phyloP scores from a whole-genome alignment of 2,888 invertebrate species.

The Dioctria linearis region DNA sequence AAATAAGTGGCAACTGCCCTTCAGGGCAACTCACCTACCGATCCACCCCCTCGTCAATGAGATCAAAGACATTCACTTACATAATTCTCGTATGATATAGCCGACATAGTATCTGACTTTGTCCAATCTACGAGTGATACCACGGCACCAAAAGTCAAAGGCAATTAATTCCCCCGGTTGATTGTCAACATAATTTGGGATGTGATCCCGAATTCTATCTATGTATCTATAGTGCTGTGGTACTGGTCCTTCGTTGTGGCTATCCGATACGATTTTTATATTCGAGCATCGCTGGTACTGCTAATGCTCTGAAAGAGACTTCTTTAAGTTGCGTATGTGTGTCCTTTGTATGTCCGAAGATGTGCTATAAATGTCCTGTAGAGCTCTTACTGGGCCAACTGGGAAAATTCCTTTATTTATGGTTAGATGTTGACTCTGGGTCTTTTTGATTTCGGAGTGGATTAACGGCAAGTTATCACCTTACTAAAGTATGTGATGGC shows the following conservation, averaged over 20 bases:
- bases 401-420: slow-evolving; percentile 43
- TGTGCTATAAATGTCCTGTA: slow-evolving; percentile 15
- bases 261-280: slow-evolving; percentile 4
- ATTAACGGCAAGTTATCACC: slow-evolving; percentile 48
- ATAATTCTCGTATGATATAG: slow-evolving; percentile 23
- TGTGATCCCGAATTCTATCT: slow-evolving; percentile 35
- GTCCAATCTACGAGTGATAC: slow-evolving; percentile 5
- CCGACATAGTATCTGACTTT: slow-evolving; percentile 28
- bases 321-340: neutral
- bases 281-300: neutral
- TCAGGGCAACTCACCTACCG: slow-evolving; percentile 9
- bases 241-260: slow-evolving; percentile 2
- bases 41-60: neutral
- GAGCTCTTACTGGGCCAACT: slow-evolving; percentile 11
- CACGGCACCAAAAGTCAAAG: slow-evolving; percentile 32
- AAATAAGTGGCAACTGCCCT: slow-evolving; percentile 35
- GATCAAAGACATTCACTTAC: slow-evolving; percentile 44
- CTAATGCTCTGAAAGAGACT: neutral
- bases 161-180: slow-evolving; percentile 37
- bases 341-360: neutral
- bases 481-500: slow-evolving; percentile 33
- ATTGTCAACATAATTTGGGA: slow-evolving; percentile 48
- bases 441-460: slow-evolving; percentile 39
- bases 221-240: neutral
- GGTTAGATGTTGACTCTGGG: slow-evolving; percentile 38